Base-by-base conservation (phyloP, 2,797 vertebrate species). In the Chromobotia macracanthus region DNA sequence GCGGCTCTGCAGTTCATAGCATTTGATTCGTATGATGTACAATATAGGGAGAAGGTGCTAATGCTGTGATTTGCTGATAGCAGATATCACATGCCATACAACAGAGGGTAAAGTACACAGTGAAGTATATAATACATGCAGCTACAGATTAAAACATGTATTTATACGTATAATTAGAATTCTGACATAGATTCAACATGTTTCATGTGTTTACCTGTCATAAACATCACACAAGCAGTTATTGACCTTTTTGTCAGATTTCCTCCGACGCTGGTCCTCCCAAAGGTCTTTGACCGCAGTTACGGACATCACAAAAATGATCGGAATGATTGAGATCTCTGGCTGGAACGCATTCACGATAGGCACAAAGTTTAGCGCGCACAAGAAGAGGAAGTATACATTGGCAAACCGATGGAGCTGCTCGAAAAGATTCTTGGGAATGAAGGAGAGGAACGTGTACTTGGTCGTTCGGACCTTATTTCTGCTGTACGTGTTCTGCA, bases 381-480 rank as follows among this genome's bases (percentile, higher is more conserved):
- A 87, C 25, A 93, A 76, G 71, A 91, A 88, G 73, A 93, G 69
- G 65, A 93, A 93, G 85, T 93, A 94, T 10, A 91, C 1, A 21
- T 94, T 94, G 41, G 89, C 91, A 1, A 89, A 77, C 10, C 91
- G 90, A 79, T 93, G 91, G 7, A 93, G 88, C 76, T 93, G 92
- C 82, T 92, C 90, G 7, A 94, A 93, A 48, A 93, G 85, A 75
- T 94, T 93, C 77, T 88, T 92, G 0, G 92, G 91, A 10, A 93
- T 64, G 77, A 94, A 94, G 10, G 92, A 92, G 0, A 93, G 82
- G 3, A 90, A 8, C 0, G 91, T 91, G 80, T 93, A 93, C 79
- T 92, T 93, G 2, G 87, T 90, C 23, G 91, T 94, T 35, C 46
- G 71, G 50, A 93, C 89, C 70, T 80, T 86, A 86, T 93, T 94